Base-by-base conservation (phyloP, 2,888 invertebrate genomes). In the Caenorhabditis drosophilae region DNA sequence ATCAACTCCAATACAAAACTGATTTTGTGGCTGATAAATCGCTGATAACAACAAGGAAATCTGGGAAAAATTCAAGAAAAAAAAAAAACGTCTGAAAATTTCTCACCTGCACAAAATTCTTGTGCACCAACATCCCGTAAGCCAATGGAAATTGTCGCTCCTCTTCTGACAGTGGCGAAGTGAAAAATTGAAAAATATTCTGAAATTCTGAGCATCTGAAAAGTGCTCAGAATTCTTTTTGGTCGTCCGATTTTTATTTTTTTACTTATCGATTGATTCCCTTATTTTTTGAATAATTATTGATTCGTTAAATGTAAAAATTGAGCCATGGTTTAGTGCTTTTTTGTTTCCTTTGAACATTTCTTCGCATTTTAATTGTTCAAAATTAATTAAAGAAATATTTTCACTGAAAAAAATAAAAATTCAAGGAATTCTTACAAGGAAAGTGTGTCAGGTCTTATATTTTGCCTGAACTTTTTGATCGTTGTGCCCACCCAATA, bases 1-100 rank as follows among this genome's bases (percentile, higher is more conserved):
- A 49, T 76, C 77, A 18, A 78, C 66, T 15, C 72, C 77, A 27
- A 79, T 50, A 47, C 77, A 80, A 45, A 74, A 79, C 12, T 67
- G 69, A 47, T 79, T 79, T 48, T 79, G 78, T 1, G 79, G 79
- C 20, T 78, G 77, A 49, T 79, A 79, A 34, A 79, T 63, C 38
- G 77, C 64, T 18, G 71, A 70, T 6, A 79, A 50, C 34, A 77
- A 50, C 1, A 74, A 68, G 2, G 70, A 59, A 11, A 78, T 56
- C 76, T 78, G 36, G 34, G 61, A 51, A 31, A 2, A 27, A 36
- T 23, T 27, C 15, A 26, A 9, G 40, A 22, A 34, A 27, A 22
- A 25, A 25, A 41, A 15, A 42, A 27, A 42, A 42, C 2, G 15
- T 26, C 36, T 25, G 25, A 38, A 49, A n/a, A 12, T 36, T 18